Conservation (phyloP, 2,888 invertebrate species). For the Drosophila subsilvestris region DNA sequence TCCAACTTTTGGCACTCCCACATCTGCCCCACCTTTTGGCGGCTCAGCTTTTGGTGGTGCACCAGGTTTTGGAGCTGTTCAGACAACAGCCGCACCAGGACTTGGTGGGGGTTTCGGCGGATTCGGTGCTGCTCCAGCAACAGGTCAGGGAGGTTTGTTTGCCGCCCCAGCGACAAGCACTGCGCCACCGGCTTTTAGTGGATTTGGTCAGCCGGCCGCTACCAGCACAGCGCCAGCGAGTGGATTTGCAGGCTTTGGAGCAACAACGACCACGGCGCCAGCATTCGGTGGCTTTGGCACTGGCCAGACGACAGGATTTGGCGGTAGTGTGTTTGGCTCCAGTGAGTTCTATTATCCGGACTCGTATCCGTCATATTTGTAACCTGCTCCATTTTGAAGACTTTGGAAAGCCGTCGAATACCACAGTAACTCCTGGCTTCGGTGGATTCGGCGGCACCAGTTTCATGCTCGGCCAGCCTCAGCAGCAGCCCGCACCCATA, state of each 20-base stretch:
- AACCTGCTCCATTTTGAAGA: conserved; percentile 51
- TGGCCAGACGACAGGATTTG: conserved; percentile 52
- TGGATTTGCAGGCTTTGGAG: conserved; percentile 81
- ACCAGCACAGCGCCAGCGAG: conserved; percentile 57
- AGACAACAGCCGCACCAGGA: conserved; percentile 67
- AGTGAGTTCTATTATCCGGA: conserved; percentile 39
- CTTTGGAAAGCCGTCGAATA: conserved; percentile 83
- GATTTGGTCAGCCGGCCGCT: conserved; percentile 78
- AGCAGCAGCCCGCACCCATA: conserved; percentile 84
- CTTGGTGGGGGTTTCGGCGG: conserved; percentile 79
- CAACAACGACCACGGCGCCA: conserved; percentile 82
- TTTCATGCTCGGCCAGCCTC: conserved; percentile 82
- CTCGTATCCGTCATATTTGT: not conserved
- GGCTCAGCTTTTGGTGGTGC: conserved; percentile 50
- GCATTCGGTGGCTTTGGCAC: conserved; percentile 84
- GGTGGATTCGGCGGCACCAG: conserved; percentile 86
- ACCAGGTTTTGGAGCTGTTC: conserved; percentile 63
- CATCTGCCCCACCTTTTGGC: conserved; percentile 56
- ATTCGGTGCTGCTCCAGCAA: conserved; percentile 83
- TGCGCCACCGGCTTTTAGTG: conserved; percentile 84
- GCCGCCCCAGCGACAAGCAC: conserved; percentile 66
- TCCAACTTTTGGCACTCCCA: conserved; percentile 63
- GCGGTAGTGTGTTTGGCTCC: conserved; percentile 53
- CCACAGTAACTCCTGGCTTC: conserved; percentile 84
- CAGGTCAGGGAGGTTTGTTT: conserved; percentile 83